Base-by-base conservation (phyloP, 2,113 vertebrate species). In the Antechinus stuartii region DNA sequence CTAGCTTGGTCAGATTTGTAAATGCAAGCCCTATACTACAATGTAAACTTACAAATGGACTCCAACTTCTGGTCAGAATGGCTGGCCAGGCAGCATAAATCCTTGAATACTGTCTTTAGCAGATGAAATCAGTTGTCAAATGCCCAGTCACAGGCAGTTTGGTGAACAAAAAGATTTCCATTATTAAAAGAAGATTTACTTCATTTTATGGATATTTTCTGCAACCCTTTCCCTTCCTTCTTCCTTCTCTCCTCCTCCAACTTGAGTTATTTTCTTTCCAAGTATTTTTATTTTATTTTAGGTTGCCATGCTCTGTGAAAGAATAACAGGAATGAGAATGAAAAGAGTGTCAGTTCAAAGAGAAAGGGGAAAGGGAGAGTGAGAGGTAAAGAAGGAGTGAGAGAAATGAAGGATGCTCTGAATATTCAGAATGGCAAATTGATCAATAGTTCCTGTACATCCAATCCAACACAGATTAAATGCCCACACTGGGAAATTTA, bases 21-120 rank as follows among this genome's bases (percentile, higher is more conserved):
- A 95, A 98, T 92, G 91, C 94, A 96, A 98, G 94, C 89, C 92
- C 93, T 46, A 42, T 27, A 92, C 57, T 98, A 92, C 97, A 57
- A 54, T 76, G 93, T 95, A 96, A 96, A 93, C 95, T 95, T 93
- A 95, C 92, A 97, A 97, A 97, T 90, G 93, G 95, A 97, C 96
- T 95, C 92, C 96, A 97, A 96, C 94, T 95, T 50, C 98, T 97
- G 94, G 91, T 25, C 94, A 61, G 56, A 91, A 97, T 97, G 91
- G 92, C 89, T 98, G 95, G 92, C 76, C 25, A 3, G 10, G 26
- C 46, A 97, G 96, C 8, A 93, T 96, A 97, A 98, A 97, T 97
- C 95, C 56, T 96, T 56, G 93, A 97, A 96, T 96, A 94, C 52
- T 93, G 91, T 96, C 96, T 96, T 89, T 90, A 96, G 92, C 93